phyloP scores from a whole-genome alignment of 2,888 invertebrate species.

The Athetis lepigone region DNA sequence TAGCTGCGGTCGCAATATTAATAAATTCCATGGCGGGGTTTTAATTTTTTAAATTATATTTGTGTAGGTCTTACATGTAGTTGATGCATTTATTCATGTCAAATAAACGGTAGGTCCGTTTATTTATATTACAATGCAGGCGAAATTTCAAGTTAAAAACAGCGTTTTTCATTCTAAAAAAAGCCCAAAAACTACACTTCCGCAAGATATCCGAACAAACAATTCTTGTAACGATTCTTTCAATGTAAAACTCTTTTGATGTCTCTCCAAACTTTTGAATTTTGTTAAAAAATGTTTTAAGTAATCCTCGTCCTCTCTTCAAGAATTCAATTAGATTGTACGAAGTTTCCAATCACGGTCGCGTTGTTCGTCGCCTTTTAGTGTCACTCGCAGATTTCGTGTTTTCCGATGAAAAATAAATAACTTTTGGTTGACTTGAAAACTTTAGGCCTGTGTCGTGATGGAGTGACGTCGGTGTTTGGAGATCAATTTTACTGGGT shows the following conservation, averaged over 20 bases:
- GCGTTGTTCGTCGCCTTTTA: conserved; percentile 61
- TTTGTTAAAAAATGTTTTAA: conserved; percentile 55
- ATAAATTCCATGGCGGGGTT: no score
- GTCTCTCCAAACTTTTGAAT: conserved; percentile 32
- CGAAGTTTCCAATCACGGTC: conserved; percentile 67
- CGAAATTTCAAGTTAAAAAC: no score
- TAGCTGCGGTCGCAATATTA: no score
- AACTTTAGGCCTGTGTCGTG: conserved; percentile 32
- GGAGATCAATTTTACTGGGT: background rate
- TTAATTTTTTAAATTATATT: no score
- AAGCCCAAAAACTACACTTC: background rate
- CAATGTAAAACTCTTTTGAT: conserved; percentile 46
- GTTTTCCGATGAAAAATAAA: conserved; percentile 56
- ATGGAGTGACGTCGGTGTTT: conserved; percentile 29
- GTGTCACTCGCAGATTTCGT: conserved; percentile 60
- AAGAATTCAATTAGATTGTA: conserved; percentile 69
- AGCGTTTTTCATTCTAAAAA: background rate
- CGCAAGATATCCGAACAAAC: conserved; percentile 8
- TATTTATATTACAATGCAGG: no score
- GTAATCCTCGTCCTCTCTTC: conserved; percentile 47
- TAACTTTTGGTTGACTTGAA: conserved; percentile 43
- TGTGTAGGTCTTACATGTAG: no score
- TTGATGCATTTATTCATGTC: no score
- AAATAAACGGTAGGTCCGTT: no score
- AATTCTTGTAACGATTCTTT: conserved; percentile 28